Base-by-base conservation (phyloP, 1,140 invertebrate species). In the Ooceraea biroi region DNA sequence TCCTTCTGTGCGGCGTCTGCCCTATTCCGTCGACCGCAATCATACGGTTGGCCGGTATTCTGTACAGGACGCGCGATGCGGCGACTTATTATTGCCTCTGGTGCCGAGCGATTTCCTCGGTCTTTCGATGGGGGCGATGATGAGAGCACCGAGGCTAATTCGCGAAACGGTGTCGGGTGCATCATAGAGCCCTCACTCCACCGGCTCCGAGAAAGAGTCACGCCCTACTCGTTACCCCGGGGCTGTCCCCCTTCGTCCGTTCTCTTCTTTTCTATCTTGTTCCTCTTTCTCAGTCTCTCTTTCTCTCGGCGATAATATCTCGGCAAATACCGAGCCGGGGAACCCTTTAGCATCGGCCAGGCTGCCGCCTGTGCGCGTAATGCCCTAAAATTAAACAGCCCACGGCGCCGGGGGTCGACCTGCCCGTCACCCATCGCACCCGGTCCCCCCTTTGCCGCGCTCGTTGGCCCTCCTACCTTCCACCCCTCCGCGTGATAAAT, bases 341-440 rank as follows among this genome's bases (percentile, higher is more conserved):
- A 90, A 83, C 78, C 87, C 87, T 90, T 90, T 89, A 87, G 89
- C 63, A 41, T 80, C 78, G 73, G 36, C 73, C 85, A 74, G 83
- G 88, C 88, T 85, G 88, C 88, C 85, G 88, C 86, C 89, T 84
- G 90, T 87, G 58, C 83, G 85, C 89, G 85, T 85, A 91, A 90
- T 90, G 85, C 86, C 89, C 89, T 90, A 90, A 90, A 90, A 90
- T 90, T 90, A 90, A 90, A 90, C 89, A 88, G 89, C 69, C 84
- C 68, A 89, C 83, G 88, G 80, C 85, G 83, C 89, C 84, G 77
- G 69, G 82, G 82, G 87, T 36, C 90, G 84, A 87, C 68, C 78
- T 61, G 73, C 73, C 60, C 88, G 85, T 85, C 88, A 76, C 82
- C 66, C 84, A 66, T 63, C 60, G 50, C 76, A 27, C 30, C 41